These are phyloP conservation scores for Psittacula cyanocephala DNA, from an alignment of 2,113 vertebrate species.

Conservation along the genomic window DNA sequence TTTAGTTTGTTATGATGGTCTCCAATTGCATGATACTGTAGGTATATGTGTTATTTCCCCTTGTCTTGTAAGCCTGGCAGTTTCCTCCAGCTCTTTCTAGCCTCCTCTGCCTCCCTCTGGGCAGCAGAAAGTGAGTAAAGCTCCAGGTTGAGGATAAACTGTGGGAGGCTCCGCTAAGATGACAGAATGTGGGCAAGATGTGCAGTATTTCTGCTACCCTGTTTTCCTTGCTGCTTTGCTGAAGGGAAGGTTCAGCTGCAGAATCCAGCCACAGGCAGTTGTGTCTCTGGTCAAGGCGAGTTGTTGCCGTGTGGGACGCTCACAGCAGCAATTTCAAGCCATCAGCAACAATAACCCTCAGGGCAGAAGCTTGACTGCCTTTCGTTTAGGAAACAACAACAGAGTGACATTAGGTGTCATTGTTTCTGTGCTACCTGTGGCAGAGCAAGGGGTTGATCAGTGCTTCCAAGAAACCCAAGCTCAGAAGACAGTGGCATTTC, in stretches of 20 bases:
- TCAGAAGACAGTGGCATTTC: accelerated
- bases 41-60: neutral
- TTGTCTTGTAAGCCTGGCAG: neutral
- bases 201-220: accelerated
- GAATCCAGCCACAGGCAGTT: accelerated
- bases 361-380: neutral
- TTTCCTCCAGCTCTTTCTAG: neutral
- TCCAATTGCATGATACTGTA: neutral
- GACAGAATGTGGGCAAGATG: neutral
- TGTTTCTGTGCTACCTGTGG: neutral
- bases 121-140: neutral
- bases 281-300: neutral
- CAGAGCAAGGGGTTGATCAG: neutral
- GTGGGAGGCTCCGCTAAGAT: neutral
- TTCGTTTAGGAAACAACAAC: neutral
- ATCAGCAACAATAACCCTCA: neutral
- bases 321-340: neutral
- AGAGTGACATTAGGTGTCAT: neutral
- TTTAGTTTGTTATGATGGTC: neutral
- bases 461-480: neutral
- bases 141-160: neutral
- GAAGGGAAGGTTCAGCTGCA: neutral
- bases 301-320: neutral
- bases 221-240: too few species aligned
- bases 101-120: neutral